Evolutionary conservation across 92 coral and sea anemone species (phyloP), one percentile per base, ranked within the genome.

Genomic region (Epizoanthus rinbou): DNA sequence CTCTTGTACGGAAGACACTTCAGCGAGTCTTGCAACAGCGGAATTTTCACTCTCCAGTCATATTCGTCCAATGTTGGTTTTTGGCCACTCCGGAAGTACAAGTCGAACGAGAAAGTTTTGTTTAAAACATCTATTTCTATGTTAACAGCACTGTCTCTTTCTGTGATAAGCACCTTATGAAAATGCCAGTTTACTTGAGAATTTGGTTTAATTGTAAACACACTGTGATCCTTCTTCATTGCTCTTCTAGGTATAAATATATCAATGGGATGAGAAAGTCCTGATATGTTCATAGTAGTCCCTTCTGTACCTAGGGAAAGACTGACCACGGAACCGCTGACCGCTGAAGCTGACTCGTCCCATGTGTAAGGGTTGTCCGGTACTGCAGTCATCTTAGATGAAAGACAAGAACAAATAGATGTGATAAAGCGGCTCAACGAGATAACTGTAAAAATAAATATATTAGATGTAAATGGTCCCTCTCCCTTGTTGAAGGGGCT

Each of bases 241-340:
- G 39, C 22, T 10, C 33, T 13, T 65, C 70, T 65, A 17, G 70
- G 70, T 17, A 65, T 65, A 65, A 65, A 65, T 2, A 65, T 7
- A 39, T 65, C 70, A 2, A 65, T 21, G 0, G 70, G 70, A 33
- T 65, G 18, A 65, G 70, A 65, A 65, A 65, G 70, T 33, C 70
- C 70, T 13, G 70, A 25, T 25, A 65, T 4, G 7, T 65, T 28
- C 70, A 65, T 33, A 16, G 17, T 33, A 13, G 70, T 65, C 3
- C 70, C 70, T 5, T 18, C 18, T 3, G 33, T 28, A 9, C 70
- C 70, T 11, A 65, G 41, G 70, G 70, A 6, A 39, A 65, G 37
- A 65, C 70, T 65, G 70, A 25, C 70, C 17, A 65, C 70, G 37
- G 41, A 65, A 16, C 70, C 70, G 70, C 70, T 65, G 70, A 65